Percentiles rank a stretch among this genome's conserved stretches.
These are phyloP conservation scores for Xestobium rufovillosum DNA, from an alignment of 2,888 invertebrate genomes.

Conservation along the genomic window DNA sequence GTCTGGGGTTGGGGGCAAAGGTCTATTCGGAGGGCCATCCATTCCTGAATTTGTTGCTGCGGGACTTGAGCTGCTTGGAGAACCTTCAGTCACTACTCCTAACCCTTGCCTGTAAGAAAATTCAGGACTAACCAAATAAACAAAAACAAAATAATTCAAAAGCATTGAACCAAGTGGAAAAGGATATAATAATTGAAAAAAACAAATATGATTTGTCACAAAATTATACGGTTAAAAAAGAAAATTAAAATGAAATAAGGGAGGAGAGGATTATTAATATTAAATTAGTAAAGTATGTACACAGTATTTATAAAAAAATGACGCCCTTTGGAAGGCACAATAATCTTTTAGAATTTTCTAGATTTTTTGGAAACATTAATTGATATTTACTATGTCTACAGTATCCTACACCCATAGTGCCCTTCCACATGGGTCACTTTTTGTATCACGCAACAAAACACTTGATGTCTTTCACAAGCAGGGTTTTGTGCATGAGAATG, in stretches of 20 bases:
- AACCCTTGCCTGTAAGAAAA: conserved; percentile 73
- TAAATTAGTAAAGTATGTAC: not conserved
- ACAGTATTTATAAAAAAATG: no score
- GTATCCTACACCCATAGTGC: no score
- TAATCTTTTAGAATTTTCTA: no score
- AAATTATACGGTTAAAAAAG: conserved; percentile 13
- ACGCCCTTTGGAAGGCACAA: no score
- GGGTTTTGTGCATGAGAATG: no score
- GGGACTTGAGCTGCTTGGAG: conserved; percentile 43
- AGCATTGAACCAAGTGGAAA: conserved; percentile 4
- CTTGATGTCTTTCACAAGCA: no score
- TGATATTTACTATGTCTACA: no score
- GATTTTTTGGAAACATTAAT: no score
- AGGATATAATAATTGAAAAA: conserved; percentile 1
- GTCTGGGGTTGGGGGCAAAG: conserved; percentile 90
- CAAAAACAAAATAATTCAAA: conserved; percentile 24
- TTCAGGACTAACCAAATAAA: conserved; percentile 62
- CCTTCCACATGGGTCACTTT: no score
- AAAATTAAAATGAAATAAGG: conserved; percentile 19
- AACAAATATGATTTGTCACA: no score
- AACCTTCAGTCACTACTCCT: conserved; percentile 54
- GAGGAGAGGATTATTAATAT: conserved; percentile 15
- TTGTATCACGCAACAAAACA: no score
- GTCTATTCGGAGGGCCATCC: conserved; percentile 81
- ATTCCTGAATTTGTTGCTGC: conserved; percentile 42